Conservation (phyloP, 2,113 vertebrate genomes). For the Engraulis encrasicolus region DNA sequence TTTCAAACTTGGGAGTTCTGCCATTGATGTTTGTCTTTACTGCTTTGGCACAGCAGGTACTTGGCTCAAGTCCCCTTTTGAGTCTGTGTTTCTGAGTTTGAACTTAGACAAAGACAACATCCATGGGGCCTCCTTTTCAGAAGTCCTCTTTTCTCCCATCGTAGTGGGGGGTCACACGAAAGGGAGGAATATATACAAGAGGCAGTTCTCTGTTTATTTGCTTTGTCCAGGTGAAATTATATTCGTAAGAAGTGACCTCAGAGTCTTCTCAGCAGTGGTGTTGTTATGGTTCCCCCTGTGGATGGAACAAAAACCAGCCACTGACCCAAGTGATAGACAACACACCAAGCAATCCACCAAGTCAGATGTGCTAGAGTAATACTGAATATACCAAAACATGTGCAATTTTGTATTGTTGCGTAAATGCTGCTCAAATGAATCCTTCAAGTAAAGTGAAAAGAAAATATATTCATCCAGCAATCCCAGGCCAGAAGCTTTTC, state of each 20-base stretch:
- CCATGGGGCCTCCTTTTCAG: neutral
- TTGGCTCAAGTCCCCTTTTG: neutral
- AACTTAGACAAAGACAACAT: conserved; percentile 4
- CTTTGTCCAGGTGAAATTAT: neutral
- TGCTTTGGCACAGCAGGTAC: neutral
- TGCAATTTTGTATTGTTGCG: too few relatives aligned
- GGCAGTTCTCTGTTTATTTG: neutral
- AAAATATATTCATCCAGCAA: too few relatives aligned
- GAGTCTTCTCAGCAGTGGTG: neutral
- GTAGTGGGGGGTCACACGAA: neutral
- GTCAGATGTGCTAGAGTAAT: too few relatives aligned
- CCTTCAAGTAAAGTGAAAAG: too few relatives aligned
- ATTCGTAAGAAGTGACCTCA: neutral
- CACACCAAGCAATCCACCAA: too few relatives aligned
- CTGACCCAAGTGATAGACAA: too few relatives aligned
- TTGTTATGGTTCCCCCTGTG: too few relatives aligned
- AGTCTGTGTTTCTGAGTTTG: neutral
- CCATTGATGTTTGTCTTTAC: neutral
- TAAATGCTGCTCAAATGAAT: too few relatives aligned
- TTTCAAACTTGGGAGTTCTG: neutral
- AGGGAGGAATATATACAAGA: neutral
- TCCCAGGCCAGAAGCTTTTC: too few relatives aligned
- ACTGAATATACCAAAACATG: too few relatives aligned
- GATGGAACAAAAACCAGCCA: too few relatives aligned
- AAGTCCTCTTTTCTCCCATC: neutral